These are phyloP conservation scores for Ivindomyrus marchei DNA, from an alignment of 2,113 vertebrate genomes.

Conservation along the genomic window DNA sequence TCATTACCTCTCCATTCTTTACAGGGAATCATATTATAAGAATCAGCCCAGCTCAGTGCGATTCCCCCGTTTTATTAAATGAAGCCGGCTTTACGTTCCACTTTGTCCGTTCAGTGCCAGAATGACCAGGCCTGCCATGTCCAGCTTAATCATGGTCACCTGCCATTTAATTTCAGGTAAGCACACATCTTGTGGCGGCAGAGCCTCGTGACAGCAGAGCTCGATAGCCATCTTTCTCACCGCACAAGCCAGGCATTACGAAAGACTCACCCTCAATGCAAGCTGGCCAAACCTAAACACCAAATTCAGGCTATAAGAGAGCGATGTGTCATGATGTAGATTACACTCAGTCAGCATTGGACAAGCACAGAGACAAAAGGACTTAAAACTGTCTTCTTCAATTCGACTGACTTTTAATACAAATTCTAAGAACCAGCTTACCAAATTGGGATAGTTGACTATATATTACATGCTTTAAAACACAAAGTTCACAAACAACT, in stretches of 20 bases:
- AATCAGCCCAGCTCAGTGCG: constrained; percentile 29
- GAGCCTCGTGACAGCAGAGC: neutral
- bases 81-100: constrained; percentile 33
- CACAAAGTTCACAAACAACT: constrained; percentile 50
- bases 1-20: constrained; percentile 2
- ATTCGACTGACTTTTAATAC: constrained; percentile 70
- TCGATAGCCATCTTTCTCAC: neutral
- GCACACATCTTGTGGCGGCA: neutral
- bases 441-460: constrained; percentile 70
- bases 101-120: constrained; percentile 10
- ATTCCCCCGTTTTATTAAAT: constrained; percentile 26
- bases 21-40: constrained; percentile 29
- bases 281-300: neutral
- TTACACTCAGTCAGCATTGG: neutral
- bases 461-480: constrained; percentile 95
- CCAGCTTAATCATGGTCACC: neutral
- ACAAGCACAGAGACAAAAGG: neutral
- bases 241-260: neutral
- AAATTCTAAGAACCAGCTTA: constrained; percentile 98
- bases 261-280: neutral
- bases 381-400: constrained; percentile 36
- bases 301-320: neutral
- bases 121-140: neutral
- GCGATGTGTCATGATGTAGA: neutral
- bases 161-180: neutral